Evolutionary conservation across 2,797 vertebrate genomes (phyloP).

Genomic region (Danionella dracula): DNA sequence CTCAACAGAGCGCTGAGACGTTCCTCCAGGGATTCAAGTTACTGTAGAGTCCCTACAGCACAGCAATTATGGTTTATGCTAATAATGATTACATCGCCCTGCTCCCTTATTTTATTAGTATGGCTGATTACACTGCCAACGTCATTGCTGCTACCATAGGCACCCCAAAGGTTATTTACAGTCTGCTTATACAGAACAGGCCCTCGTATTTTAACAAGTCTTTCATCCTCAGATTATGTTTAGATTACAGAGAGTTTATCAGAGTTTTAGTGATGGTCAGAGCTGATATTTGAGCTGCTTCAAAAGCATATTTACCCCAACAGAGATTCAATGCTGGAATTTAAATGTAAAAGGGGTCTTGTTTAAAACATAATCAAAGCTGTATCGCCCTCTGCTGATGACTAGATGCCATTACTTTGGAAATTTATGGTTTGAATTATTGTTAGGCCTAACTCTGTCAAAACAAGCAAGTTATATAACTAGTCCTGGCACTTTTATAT

Average conservation of each 20-base stretch:
- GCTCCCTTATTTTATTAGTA: not conserved
- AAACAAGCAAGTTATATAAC: too few relatives aligned
- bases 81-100: slow-evolving; percentile 11
- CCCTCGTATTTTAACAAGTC: not conserved
- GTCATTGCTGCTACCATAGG: not conserved
- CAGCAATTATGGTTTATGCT: slow-evolving; percentile 18
- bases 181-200: not conserved
- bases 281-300: not conserved
- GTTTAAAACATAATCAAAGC: not conserved
- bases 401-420: not conserved
- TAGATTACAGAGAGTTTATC: too few relatives aligned
- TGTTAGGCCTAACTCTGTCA: too few relatives aligned
- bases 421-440: too few relatives aligned
- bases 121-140: slow-evolving; percentile 3
- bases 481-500: too few relatives aligned
- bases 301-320: too few relatives aligned
- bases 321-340: too few relatives aligned
- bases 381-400: not conserved
- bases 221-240: not conserved
- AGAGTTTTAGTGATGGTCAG: too few relatives aligned
- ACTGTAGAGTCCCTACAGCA: slow-evolving; percentile 13
- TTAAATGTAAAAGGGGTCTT: too few relatives aligned
- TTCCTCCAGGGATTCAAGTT: slow-evolving; percentile 13
- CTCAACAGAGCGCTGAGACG: not conserved
- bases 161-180: not conserved